These are phyloP conservation scores for Paramisgurnus dabryanus DNA, from an alignment of 2,113 vertebrate genomes.

Conservation along the genomic window DNA sequence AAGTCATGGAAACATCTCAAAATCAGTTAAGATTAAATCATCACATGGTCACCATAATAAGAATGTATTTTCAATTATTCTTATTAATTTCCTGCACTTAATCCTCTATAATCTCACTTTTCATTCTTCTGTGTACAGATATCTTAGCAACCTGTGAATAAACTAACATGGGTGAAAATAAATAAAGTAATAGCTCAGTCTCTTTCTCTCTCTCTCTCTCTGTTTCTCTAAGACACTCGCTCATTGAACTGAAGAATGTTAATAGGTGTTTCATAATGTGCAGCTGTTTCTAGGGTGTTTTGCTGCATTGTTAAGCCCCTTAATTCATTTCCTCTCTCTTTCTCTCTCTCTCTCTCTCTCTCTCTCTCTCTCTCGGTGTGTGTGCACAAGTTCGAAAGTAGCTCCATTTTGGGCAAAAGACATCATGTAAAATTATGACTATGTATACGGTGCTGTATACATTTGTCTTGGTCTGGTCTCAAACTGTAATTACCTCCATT, in stretches of 20 bases:
- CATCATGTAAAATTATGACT: conserved; percentile 2
- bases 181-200: background rate
- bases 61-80: conserved; percentile 28
- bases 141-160: conserved; percentile 23
- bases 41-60: conserved; percentile 8
- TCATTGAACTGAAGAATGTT: conserved; percentile 17
- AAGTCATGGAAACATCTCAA: conserved; percentile 39
- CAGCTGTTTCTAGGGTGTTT: conserved; percentile 14
- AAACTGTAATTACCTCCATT: conserved; percentile 17
- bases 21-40: conserved; percentile 20
- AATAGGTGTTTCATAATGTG: conserved; percentile 30
- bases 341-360: background rate
- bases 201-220: conserved; percentile 4
- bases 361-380: no score
- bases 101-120: conserved; percentile 40
- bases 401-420: conserved; percentile 44
- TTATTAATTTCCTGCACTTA: conserved; percentile 22
- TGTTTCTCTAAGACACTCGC: background rate
- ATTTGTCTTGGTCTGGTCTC: conserved; percentile 38
- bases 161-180: background rate
- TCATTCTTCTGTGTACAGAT: conserved; percentile 12
- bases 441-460: conserved; percentile 36
- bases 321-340: conserved; percentile 36
- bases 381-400: conserved; percentile 6
- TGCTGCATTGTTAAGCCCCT: conserved; percentile 30